Percentiles rank a stretch among this genome's conserved stretches.
Evolutionary conservation across 2,113 vertebrate genomes (phyloP).

Genomic region (Dermatemys mawii): DNA sequence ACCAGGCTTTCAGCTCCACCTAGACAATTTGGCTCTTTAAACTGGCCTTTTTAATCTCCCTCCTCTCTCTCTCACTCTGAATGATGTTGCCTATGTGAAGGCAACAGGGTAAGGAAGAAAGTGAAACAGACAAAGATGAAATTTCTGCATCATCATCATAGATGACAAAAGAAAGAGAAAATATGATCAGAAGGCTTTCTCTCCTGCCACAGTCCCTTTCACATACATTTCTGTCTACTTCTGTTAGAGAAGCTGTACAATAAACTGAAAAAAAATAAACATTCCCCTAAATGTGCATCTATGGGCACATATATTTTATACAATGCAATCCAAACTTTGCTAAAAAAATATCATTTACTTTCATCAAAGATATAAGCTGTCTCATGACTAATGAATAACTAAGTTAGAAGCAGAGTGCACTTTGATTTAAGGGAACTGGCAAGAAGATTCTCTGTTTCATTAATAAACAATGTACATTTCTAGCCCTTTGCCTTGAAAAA

Average conservation of each 20-base stretch:
- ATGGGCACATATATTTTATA: neutral
- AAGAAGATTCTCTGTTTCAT: neutral
- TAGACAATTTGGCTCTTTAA: neutral
- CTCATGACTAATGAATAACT: neutral
- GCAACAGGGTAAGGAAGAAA: neutral
- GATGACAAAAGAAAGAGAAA: neutral
- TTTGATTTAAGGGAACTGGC: neutral
- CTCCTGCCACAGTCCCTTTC: neutral
- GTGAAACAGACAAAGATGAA: neutral
- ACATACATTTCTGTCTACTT: neutral
- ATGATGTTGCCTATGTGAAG: neutral
- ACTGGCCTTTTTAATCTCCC: fast-evolving
- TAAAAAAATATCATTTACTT: neutral
- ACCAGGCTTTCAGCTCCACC: neutral
- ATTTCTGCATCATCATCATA: neutral
- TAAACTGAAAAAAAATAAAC: neutral
- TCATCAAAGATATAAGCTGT: neutral
- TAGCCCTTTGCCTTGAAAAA: neutral
- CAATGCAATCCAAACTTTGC: neutral
- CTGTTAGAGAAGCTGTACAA: neutral
- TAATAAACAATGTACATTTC: neutral
- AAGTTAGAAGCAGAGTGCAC: neutral
- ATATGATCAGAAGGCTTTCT: neutral
- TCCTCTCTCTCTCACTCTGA: neutral
- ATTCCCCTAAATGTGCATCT: neutral